These are phyloP conservation scores for Diadophis punctatus DNA, from an alignment of 2,113 vertebrate species.

Conservation along the genomic window DNA sequence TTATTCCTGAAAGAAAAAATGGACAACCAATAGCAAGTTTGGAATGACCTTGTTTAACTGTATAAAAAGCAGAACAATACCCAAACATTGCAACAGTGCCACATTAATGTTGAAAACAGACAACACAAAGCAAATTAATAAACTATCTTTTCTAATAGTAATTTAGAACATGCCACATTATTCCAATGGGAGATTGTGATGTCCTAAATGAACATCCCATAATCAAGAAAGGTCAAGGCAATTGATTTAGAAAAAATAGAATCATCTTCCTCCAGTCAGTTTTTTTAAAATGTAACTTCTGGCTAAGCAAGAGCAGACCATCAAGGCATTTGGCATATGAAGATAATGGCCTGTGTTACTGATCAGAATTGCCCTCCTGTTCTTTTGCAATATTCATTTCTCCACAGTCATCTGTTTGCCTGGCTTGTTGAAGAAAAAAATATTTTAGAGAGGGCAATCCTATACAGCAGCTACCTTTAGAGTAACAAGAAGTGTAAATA, in stretches of 20 bases:
- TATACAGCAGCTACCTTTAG: neutral
- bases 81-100: neutral
- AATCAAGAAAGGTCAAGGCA: neutral
- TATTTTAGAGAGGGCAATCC: neutral
- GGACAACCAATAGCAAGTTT: neutral
- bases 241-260: neutral
- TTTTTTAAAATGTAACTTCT: neutral
- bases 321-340: neutral
- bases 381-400: slow-evolving; percentile 6
- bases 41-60: neutral
- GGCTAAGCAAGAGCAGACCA: neutral
- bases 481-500: neutral
- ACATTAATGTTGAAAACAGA: neutral
- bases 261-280: neutral
- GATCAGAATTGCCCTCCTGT: neutral
- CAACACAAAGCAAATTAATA: neutral
- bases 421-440: neutral
- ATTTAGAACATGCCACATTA: neutral
- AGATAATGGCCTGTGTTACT: neutral
- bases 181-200: neutral
- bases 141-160: neutral
- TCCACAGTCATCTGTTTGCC: neutral
- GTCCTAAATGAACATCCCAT: neutral
- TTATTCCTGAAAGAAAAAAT: neutral
- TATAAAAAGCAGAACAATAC: neutral